Evolutionary conservation across 92 coral and sea anemone species (phyloP).

Genomic region (Parazoanthus swiftii): DNA sequence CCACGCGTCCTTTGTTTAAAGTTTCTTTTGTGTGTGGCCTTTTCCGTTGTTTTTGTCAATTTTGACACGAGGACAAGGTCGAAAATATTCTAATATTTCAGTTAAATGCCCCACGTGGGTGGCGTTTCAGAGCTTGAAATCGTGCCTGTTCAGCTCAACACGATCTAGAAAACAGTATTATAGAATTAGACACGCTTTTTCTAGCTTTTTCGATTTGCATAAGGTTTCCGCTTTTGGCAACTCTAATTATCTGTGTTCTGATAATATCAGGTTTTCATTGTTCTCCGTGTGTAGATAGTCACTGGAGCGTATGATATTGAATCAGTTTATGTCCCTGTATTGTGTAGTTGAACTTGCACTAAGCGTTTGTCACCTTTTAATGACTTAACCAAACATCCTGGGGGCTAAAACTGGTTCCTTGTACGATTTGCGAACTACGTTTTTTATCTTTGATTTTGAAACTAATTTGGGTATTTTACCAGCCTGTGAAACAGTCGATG

Average conservation of each 20-base stretch:
- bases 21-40: not conserved
- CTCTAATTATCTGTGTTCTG: too few species aligned
- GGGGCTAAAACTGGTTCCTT: not conserved
- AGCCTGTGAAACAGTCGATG: not conserved
- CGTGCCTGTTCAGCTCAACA: too few species aligned
- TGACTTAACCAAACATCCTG: not conserved
- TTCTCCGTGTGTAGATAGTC: not conserved
- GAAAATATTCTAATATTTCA: not conserved
- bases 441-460: not conserved
- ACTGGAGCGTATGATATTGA: not conserved
- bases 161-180: too few species aligned
- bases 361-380: not conserved
- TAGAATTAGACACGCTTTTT: too few species aligned
- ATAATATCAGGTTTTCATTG: too few species aligned
- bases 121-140: not conserved
- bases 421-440: not conserved
- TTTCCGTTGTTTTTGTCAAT: not conserved
- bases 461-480: not conserved
- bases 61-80: not conserved
- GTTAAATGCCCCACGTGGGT: not conserved
- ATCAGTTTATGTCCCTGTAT: not conserved
- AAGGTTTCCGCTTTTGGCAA: not conserved
- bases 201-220: too few species aligned
- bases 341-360: not conserved
- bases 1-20: not conserved